A percentile compares a stretch with the other conserved stretches of the same genome.
phyloP scores from a whole-genome alignment of 2,888 invertebrate species.

The Yponomeuta sedellus region DNA sequence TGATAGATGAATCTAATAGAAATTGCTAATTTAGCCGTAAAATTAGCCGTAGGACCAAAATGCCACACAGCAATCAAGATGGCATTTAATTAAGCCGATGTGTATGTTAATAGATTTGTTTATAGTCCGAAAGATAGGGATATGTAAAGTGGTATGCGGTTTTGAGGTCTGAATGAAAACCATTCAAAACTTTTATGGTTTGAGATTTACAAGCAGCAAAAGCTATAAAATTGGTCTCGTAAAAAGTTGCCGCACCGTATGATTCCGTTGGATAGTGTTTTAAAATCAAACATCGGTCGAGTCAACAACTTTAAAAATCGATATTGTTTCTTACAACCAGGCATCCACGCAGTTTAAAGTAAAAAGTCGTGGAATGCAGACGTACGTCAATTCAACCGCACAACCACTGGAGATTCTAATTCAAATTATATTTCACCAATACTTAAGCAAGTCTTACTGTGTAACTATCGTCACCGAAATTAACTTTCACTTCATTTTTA shows the following conservation, averaged over 20 bases:
- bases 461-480: too few species aligned
- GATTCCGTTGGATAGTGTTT: not conserved
- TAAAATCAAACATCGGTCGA: not conserved
- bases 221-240: slow-evolving; percentile 1
- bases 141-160: not conserved
- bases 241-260: not conserved
- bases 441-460: too few species aligned
- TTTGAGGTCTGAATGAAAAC: not conserved
- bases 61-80: not conserved
- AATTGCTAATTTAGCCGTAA: not conserved
- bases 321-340: not conserved
- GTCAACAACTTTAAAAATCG: not conserved
- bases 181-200: not conserved
- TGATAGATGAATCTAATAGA: not conserved
- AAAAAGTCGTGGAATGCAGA: too few species aligned
- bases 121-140: not conserved
- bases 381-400: too few species aligned
- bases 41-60: not conserved
- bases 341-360: too few species aligned
- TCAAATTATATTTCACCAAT: too few species aligned
- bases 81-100: not conserved
- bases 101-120: not conserved
- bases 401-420: too few species aligned
- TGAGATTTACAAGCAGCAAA: not conserved
- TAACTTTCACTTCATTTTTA: too few species aligned